A percentile compares a stretch with the other conserved stretches of the same genome.
Conservation (phyloP, 2,888 invertebrate genomes). For the Diogma glabrata region DNA sequence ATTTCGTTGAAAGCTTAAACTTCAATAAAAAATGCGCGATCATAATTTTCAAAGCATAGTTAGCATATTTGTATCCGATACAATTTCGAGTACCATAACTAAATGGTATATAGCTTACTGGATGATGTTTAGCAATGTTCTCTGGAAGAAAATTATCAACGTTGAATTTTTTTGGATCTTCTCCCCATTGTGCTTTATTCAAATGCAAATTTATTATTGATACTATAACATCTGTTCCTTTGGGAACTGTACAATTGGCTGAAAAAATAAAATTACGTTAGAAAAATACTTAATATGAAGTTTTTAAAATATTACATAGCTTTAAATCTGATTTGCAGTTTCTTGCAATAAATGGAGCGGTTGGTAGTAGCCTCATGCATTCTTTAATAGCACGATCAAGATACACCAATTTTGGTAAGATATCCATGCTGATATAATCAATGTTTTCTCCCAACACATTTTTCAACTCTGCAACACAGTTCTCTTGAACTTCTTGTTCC, state of each 20-base stretch:
- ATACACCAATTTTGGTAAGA: not conserved
- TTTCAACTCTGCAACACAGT: not conserved
- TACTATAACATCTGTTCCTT: not conserved
- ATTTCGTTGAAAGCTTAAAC: not conserved
- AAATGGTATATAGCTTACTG: not conserved
- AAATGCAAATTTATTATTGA: not conserved
- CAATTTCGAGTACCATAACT: not conserved
- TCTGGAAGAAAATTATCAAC: conserved; percentile 1
- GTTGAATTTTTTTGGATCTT: not conserved
- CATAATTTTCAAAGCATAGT: not conserved
- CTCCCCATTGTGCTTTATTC: not conserved
- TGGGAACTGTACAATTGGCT: not conserved
- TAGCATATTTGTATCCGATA: not conserved
- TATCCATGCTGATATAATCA: not conserved
- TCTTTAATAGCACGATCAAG: not conserved
- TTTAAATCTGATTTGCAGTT: not conserved
- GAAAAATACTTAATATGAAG: too few species aligned
- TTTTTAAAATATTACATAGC: too few species aligned
- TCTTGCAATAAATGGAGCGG: not conserved
- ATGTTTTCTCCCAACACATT: not conserved
- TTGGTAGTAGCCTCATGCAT: not conserved
- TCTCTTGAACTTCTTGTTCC: not conserved
- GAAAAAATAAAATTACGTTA: too few species aligned
- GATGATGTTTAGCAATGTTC: not conserved
- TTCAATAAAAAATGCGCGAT: not conserved